Evolutionary conservation across 2,888 invertebrate species (phyloP).

Genomic region (Antheraea assamensis): DNA sequence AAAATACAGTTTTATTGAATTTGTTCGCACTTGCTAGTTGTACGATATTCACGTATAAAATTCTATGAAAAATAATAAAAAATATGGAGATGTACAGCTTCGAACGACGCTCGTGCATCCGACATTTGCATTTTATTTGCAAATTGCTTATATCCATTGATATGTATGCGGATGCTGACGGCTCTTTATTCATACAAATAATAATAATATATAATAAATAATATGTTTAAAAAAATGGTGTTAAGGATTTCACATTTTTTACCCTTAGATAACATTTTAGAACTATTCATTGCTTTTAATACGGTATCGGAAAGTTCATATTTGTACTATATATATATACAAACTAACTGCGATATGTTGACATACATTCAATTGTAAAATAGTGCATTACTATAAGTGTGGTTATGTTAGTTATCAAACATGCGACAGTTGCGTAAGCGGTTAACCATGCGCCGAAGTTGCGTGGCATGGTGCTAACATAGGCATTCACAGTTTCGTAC

Average conservation of each 20-base stretch:
- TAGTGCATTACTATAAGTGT: no score
- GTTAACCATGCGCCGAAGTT: no score
- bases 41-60: slow-evolving; percentile 57
- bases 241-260: background rate
- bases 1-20: background rate
- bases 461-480: no score
- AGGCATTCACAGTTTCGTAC: no score
- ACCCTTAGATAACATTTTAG: no score
- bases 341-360: no score
- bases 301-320: no score
- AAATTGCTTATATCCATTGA: slow-evolving; percentile 77
- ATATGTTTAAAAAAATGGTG: background rate
- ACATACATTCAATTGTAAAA: no score
- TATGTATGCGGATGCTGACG: slow-evolving; percentile 56
- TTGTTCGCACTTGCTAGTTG: slow-evolving; percentile 5
- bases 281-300: no score
- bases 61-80: slow-evolving; percentile 63
- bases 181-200: slow-evolving; percentile 36
- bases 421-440: no score
- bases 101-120: slow-evolving; percentile 53
- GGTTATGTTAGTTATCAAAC: no score
- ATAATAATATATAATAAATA: slow-evolving; percentile 26
- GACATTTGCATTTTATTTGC: slow-evolving; percentile 76
- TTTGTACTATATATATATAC: no score
- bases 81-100: slow-evolving; percentile 44